These are phyloP conservation scores for Tetrapedia diversipes DNA, from an alignment of 2,888 invertebrate species.

Conservation along the genomic window DNA sequence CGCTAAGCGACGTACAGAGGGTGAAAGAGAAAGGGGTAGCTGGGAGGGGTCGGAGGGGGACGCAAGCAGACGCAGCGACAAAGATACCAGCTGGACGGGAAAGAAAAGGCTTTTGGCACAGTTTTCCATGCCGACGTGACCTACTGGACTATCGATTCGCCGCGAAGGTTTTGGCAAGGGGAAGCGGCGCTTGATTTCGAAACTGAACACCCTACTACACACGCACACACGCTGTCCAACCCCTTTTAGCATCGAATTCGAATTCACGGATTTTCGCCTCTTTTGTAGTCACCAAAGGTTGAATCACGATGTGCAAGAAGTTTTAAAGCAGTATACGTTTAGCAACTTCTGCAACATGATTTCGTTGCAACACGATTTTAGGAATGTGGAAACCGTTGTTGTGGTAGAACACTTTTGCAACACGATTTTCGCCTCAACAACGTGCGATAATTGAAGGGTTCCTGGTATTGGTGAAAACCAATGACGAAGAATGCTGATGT, in stretches of 20 bases:
- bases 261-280: slow-evolving; percentile 19
- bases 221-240: slow-evolving; percentile 9
- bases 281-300: no score
- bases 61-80: slow-evolving; percentile 41
- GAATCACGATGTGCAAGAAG: no score
- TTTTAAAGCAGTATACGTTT: no score
- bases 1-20: slow-evolving; percentile 34
- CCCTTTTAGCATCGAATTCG: slow-evolving; percentile 55
- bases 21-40: slow-evolving; percentile 20
- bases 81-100: slow-evolving; percentile 65
- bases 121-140: slow-evolving; percentile 76
- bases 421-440: no score
- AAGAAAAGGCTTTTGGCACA: slow-evolving; percentile 72
- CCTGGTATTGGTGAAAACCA: no score
- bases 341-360: no score
- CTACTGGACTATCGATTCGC: slow-evolving; percentile 79
- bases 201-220: slow-evolving; percentile 56
- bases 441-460: no score
- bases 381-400: no score
- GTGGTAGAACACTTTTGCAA: no score
- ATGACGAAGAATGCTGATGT: no score
- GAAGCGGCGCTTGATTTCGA: slow-evolving; percentile 67
- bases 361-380: no score
- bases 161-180: slow-evolving; percentile 72
- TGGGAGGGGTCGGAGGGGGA: not conserved